These are phyloP conservation scores for Tarsius wallacei DNA, from an alignment of 2,797 vertebrate genomes.

Conservation along the genomic window DNA sequence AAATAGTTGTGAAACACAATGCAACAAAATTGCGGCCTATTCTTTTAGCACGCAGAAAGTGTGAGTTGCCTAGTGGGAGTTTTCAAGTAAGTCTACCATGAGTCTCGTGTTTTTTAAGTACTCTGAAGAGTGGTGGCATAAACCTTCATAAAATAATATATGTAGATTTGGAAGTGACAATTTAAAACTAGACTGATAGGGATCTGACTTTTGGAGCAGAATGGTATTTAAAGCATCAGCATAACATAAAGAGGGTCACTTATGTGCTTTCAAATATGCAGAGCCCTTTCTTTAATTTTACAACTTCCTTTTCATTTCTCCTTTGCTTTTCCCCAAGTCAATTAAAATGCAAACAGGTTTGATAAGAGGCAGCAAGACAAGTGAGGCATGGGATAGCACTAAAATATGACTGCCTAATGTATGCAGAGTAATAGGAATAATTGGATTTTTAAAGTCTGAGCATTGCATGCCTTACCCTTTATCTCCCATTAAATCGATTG, in stretches of 20 bases:
- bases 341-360: constrained; percentile 92
- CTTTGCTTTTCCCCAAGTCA: constrained; percentile 89
- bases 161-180: constrained; percentile 69
- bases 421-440: constrained; percentile 95
- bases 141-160: neutral
- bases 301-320: constrained; percentile 86
- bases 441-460: constrained; percentile 94
- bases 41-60: neutral
- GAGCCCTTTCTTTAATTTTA: constrained; percentile 83
- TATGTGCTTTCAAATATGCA: constrained; percentile 78
- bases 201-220: constrained; percentile 62
- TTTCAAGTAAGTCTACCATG: neutral
- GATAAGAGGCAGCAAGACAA: constrained; percentile 91
- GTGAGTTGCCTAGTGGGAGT: too few relatives aligned
- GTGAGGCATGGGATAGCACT: constrained; percentile 91
- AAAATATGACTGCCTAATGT: constrained; percentile 93
- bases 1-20: neutral
- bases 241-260: constrained; percentile 43
- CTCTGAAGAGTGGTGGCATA: neutral
- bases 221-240: constrained; percentile 71
- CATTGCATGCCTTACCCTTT: constrained; percentile 89
- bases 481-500: constrained; percentile 90
- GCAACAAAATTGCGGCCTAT: neutral
- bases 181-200: constrained; percentile 52
- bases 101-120: neutral